phyloP scores from a whole-genome alignment of 2,113 vertebrate species.

The Vulpes ferrilata region DNA sequence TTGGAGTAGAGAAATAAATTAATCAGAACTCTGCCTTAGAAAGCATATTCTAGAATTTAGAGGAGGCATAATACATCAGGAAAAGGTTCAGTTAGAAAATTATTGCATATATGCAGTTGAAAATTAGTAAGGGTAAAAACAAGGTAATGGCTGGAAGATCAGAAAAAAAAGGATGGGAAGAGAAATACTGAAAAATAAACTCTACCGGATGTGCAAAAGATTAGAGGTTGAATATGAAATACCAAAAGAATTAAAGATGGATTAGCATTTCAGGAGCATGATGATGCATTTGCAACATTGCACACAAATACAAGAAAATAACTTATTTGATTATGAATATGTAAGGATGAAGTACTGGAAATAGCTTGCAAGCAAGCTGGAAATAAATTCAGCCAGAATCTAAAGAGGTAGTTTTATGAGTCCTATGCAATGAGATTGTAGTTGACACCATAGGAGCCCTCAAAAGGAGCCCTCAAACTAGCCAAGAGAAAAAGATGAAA shows the following conservation, averaged over 20 bases:
- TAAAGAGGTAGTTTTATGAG: background rate
- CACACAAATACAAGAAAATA: background rate
- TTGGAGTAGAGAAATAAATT: background rate
- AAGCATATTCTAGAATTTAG: background rate
- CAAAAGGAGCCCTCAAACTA: background rate
- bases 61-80: background rate
- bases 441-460: background rate
- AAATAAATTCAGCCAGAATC: background rate
- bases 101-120: background rate
- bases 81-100: conserved; percentile 1
- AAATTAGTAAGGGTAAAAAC: background rate
- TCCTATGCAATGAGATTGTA: background rate
- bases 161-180: background rate
- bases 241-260: background rate
- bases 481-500: background rate
- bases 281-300: background rate
- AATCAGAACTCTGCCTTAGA: conserved; percentile 5
- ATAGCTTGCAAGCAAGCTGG: background rate
- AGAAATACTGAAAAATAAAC: background rate
- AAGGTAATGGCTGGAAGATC: background rate
- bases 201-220: background rate
- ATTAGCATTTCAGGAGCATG: background rate
- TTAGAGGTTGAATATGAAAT: background rate
- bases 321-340: background rate
- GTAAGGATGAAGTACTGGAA: background rate